phyloP scores from a whole-genome alignment of 2,888 invertebrate genomes.

The Agrochola circellaris region DNA sequence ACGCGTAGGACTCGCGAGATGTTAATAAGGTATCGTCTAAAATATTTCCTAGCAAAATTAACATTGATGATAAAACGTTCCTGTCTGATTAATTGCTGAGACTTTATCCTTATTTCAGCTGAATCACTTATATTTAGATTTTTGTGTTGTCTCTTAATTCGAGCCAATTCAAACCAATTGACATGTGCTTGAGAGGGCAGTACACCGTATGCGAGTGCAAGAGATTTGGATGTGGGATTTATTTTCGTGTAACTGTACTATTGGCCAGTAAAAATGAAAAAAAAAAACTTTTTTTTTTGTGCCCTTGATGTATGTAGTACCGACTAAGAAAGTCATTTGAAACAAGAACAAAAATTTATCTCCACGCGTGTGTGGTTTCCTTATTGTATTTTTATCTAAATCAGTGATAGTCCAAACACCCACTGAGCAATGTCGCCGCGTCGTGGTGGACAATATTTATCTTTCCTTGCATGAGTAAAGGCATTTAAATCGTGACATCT shows the following conservation, averaged over 20 bases:
- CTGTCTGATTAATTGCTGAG: conserved; percentile 36
- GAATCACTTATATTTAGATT: conserved; percentile 63
- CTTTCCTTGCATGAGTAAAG: background rate
- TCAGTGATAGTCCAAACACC: background rate
- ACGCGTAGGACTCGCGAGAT: background rate
- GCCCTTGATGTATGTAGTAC: background rate
- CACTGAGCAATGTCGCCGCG: background rate
- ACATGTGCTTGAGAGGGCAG: conserved; percentile 70
- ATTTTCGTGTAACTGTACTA: conserved; percentile 17
- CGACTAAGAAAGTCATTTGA: background rate
- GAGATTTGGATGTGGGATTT: conserved; percentile 64
- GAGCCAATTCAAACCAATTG: conserved; percentile 87
- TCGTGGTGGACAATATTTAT: background rate
- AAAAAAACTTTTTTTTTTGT: too few species aligned
- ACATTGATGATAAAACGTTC: background rate
- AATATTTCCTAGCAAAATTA: conserved; percentile 43
- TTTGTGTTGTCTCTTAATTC: conserved; percentile 80
- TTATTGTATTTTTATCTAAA: background rate
- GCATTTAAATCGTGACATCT: background rate
- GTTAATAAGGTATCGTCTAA: conserved; percentile 10
- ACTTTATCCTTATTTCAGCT: conserved; percentile 80
- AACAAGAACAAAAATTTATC: background rate
- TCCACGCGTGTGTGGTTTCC: background rate
- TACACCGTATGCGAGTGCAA: conserved; percentile 46
- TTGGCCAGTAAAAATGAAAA: too few species aligned